These are phyloP conservation scores for Gorsachius magnificus DNA, from an alignment of 2,797 vertebrate genomes.

Conservation along the genomic window DNA sequence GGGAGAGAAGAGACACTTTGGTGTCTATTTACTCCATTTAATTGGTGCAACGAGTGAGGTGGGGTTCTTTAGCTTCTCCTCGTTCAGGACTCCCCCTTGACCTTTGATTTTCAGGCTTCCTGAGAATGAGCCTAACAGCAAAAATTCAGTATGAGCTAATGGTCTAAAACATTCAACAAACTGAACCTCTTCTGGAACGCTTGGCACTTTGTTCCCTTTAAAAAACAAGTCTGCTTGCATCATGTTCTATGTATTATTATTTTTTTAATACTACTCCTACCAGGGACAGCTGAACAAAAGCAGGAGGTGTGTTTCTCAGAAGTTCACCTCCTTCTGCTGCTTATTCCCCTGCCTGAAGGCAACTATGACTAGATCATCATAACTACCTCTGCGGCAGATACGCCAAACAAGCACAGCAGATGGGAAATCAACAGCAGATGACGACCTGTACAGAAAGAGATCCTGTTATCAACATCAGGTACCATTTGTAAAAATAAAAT, in stretches of 20 bases:
- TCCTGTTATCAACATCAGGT: not conserved
- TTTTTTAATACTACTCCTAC: not conserved
- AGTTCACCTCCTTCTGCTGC: not conserved
- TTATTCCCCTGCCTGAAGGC: not conserved
- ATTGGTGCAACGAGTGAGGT: not conserved
- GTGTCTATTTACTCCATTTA: not conserved
- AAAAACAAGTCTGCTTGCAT: not conserved
- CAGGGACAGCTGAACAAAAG: not conserved
- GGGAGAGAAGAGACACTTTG: not conserved
- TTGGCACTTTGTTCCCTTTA: not conserved
- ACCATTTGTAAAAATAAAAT: not conserved
- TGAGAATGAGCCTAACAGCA: not conserved
- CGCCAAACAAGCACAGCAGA: not conserved
- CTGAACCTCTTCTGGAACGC: not conserved
- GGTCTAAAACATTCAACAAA: not conserved
- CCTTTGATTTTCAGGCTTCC: not conserved
- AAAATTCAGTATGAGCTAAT: not conserved
- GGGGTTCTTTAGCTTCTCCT: not conserved
- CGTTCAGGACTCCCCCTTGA: not conserved
- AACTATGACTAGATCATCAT: not conserved
- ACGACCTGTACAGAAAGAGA: not conserved
- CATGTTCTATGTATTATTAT: not conserved
- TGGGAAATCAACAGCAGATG: not conserved
- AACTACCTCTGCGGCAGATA: not conserved
- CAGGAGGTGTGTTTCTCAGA: conserved; percentile 7